Evolutionary conservation across 2,888 invertebrate genomes (phyloP), one percentile per base, ranked within the genome.

Genomic region (Synanthedon tipuliformis): DNA sequence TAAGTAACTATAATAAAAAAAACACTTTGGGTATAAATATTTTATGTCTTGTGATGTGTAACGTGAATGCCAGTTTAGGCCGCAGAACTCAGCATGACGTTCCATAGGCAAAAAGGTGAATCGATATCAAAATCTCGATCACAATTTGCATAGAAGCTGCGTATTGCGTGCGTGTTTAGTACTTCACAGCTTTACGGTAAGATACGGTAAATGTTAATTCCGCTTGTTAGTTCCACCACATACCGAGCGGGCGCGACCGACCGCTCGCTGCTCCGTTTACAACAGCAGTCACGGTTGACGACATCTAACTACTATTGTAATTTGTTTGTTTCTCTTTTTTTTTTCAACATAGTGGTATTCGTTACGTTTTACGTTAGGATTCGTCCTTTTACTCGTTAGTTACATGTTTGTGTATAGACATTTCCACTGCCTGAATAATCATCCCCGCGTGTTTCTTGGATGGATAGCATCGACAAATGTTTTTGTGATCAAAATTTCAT

Each of bases 211-310:
- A 78, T 70, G 71, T 65, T 81, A 80, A 78, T 76, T 69, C 59
- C 60, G 59, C 71, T 74, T 59, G 69, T 85, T 83, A 82, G 82
- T 85, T 84, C 83, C 85, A 80, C 81, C 68, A 81, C 77, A 75
- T 77, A 68, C 71, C 72, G 61, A 53, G 51, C 54, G 60, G 57
- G 61, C 62, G 59, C 58, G 23, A 23, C 23, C 60, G 60, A 58
- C 62, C 62, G 59, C 58, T 64, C 57, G 59, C 56, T 66, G 69
- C 64, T 64, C 66, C 63, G 68, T 64, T 73, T 66, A 63, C 65
- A 67, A 62, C 61, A 56, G 54, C 56, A 57, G 78, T 72, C 76
- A 73, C 71, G 77, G 63, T 71, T 65, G 66, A 65, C 64, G 69
- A 64, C 70, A 64, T 62, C 55, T 58, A 58, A 61, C 62, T 62